Percentiles rank a stretch among this genome's conserved stretches.
Evolutionary conservation across 64 coral and sea anemone species (phyloP).

Genomic region (Exaiptasia diaphana): DNA sequence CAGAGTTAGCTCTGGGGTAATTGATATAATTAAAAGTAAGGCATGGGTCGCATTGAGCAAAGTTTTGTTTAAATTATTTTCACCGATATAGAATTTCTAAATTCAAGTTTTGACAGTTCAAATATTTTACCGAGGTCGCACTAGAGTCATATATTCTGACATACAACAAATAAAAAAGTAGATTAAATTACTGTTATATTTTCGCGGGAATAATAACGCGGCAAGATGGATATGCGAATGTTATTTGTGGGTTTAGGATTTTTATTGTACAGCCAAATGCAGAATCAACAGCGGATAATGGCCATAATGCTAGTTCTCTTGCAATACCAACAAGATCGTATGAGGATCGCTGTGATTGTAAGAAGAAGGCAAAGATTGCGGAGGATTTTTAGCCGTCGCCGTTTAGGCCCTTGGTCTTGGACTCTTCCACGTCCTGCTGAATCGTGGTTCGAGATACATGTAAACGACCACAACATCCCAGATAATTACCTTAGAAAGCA

Average conservation of each 20-base stretch:
- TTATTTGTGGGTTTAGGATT: not conserved
- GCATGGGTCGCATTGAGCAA: not conserved
- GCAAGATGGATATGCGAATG: not conserved
- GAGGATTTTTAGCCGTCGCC: not conserved
- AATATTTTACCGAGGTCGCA: too few species aligned
- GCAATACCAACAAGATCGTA: not conserved
- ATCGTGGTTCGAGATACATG: conserved; percentile 1
- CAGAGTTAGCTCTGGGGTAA: not conserved
- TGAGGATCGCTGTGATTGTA: not conserved
- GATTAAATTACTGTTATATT: not conserved
- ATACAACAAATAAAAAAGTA: not conserved
- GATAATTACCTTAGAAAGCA: conserved; percentile 2
- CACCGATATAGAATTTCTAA: too few species aligned
- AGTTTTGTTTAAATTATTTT: not conserved
- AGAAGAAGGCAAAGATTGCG: not conserved
- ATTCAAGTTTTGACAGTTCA: not conserved
- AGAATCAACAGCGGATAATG: not conserved
- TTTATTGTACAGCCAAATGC: not conserved
- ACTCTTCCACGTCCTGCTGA: conserved; percentile 8
- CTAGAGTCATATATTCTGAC: not conserved
- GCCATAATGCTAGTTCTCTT: not conserved
- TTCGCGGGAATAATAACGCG: not conserved
- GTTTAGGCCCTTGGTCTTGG: not conserved
- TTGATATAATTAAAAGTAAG: not conserved
- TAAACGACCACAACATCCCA: not conserved